These are phyloP conservation scores for Xestia xanthographa DNA, from an alignment of 2,888 invertebrate genomes.

Conservation along the genomic window DNA sequence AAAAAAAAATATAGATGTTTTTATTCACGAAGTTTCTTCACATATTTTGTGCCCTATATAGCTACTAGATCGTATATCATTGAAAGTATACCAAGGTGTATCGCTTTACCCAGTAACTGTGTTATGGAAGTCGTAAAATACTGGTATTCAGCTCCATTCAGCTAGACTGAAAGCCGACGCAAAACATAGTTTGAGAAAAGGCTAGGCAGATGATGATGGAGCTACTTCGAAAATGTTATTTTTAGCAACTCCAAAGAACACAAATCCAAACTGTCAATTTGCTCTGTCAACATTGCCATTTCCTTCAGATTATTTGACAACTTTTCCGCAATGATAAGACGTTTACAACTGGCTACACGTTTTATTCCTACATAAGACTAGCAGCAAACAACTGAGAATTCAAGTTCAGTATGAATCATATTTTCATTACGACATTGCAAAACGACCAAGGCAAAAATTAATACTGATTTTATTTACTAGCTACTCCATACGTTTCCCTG, in stretches of 20 bases:
- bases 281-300: slow-evolving; percentile 52
- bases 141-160: not conserved
- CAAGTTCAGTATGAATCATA: slow-evolving; percentile 41
- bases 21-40: not conserved
- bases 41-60: not conserved
- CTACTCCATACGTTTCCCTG: slow-evolving; percentile 71
- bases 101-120: not conserved
- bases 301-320: slow-evolving; percentile 42
- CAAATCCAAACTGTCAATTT: slow-evolving; percentile 26
- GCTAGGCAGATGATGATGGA: not conserved
- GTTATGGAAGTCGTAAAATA: not conserved
- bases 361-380: slow-evolving; percentile 29
- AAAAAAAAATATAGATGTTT: not conserved
- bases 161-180: not conserved
- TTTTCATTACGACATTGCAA: slow-evolving; percentile 2
- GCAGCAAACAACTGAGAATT: slow-evolving; percentile 35
- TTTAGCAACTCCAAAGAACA: slow-evolving; percentile 19
- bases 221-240: not conserved
- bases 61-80: not conserved
- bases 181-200: not conserved
- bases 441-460: not conserved
- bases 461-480: not conserved
- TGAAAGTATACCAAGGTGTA: not conserved
- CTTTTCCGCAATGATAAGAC: slow-evolving; percentile 64
- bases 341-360: slow-evolving; percentile 14